Base-by-base conservation (phyloP, 2,113 vertebrate species). In the Hemicordylus capensis region DNA sequence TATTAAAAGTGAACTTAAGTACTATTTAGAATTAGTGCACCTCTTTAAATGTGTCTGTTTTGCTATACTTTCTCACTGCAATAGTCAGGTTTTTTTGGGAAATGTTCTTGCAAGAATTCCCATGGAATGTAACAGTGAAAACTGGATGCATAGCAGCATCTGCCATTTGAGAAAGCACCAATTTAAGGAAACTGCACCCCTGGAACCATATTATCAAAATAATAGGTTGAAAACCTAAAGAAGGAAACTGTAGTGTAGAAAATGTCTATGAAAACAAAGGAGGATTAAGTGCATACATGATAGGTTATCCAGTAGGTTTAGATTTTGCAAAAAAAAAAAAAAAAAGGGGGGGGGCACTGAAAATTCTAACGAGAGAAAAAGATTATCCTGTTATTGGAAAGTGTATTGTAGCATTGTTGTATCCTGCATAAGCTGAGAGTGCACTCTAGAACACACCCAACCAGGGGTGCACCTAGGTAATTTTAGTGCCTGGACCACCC, bases 101-200 rank as follows among this genome's bases (percentile, higher is more conserved):
- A 61, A 42, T 11, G 48, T 31, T 37, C 12, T 76, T 90, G 48
- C 20, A 46, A 82, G 46, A 66, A 78, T 46, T 87, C 83, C 70
- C 72, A 61, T 76, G 28, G 14, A 48, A 46, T 1, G 19, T 42
- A 61, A 48, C 39, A 79, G 44, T 12, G 26, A 1, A 22, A 86
- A 85, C 51, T 0, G 78, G 84, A 84, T 76, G 12, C 17, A 42
- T 0, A 1, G 8, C 66, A 72, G 12, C 39, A 87, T 0, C 1
- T 15, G 20, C 1, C 15, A 66, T 72, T 89, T 86, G 20, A 63
- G 22, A 73, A 87, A 85, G 46, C 28, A 85, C 31, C 76, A 86
- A 70, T 81, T 87, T 85, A 80, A 90, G 89, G 42, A 91, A 93
- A 85, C 9, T 67, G 90, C 76, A 67, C 51, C 81, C 63, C 88